Base-by-base conservation (phyloP, 1,140 invertebrate species). In the Cecropterus lyciades region DNA sequence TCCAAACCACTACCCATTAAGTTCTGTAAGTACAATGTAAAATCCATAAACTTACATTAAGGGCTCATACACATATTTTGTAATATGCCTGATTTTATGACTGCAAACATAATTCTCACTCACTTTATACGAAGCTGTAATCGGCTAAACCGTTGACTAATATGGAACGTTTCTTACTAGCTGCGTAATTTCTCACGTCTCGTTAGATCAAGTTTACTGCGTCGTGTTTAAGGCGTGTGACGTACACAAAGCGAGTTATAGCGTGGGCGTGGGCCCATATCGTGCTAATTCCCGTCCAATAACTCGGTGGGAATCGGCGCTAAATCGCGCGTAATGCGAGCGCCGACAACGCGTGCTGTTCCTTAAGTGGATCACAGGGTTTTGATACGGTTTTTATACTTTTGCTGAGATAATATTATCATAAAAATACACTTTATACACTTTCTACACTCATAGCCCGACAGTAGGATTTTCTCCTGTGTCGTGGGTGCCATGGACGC, bases 261-360 rank as follows among this genome's bases (percentile, higher is more conserved):
- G 48, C 62, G 80, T 87, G 71, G 83, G 80, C 73, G 80, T 69
- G 66, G 53, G 64, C 67, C 55, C 74, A 76, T 80, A 75, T 72
- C 79, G 77, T 65, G 76, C 84, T 87, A 87, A 88, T 89, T 89
- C 84, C 65, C 74, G 77, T 80, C 79, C 70, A 84, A 89, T 89
- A 87, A 85, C 78, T 86, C 72, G 72, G 69, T 71, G 77, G 79
- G 80, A 84, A 83, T 80, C 79, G 75, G 73, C 52, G 75, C 76
- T 84, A 82, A 86, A 86, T 85, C 81, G 81, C 76, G 77, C 77
- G 76, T 88, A 88, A 88, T 90, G 85, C 82, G 84, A 84, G 79
- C 84, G 79, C 53, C 85, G 84, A 87, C 84, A 89, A 83, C 77
- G 68, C 73, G 67, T 72, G 72, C 68, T 67, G 69, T 56, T 75